Conservation (phyloP, 2,888 invertebrate species). For the Drosophila neoperkinsi region DNA sequence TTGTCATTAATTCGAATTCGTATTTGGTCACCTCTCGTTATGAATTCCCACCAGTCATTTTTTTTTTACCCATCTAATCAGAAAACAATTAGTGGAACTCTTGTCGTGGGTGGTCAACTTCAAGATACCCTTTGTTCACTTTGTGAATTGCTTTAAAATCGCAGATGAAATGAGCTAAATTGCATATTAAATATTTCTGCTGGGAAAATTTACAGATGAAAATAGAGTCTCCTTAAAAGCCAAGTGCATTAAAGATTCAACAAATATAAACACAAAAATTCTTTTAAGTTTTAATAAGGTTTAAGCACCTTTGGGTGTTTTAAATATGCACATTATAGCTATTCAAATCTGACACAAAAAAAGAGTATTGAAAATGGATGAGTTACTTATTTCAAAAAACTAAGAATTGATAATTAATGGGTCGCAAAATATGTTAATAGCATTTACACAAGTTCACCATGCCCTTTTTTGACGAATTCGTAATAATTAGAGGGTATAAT, state of each 20-base stretch:
- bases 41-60: slow-evolving; percentile 16
- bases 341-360: not conserved
- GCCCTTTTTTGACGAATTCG: not conserved
- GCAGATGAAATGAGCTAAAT: too few relatives aligned
- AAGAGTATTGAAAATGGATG: not conserved
- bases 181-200: not conserved
- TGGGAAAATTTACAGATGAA: not conserved
- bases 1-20: slow-evolving; percentile 35
- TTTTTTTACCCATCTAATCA: not conserved
- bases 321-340: not conserved
- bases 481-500: not conserved
- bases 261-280: not conserved
- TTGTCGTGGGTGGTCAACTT: not conserved
- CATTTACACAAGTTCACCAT: not conserved
- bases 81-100: not conserved
- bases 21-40: slow-evolving; percentile 13
- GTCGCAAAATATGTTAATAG: not conserved
- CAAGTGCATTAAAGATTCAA: not conserved
- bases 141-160: not conserved
- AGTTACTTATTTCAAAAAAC: not conserved
- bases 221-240: not conserved
- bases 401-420: not conserved
- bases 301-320: accelerated
- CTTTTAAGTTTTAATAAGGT: not conserved
- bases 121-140: not conserved